These are phyloP conservation scores for Macrotis lagotis DNA, from an alignment of 2,113 vertebrate genomes.

Conservation along the genomic window DNA sequence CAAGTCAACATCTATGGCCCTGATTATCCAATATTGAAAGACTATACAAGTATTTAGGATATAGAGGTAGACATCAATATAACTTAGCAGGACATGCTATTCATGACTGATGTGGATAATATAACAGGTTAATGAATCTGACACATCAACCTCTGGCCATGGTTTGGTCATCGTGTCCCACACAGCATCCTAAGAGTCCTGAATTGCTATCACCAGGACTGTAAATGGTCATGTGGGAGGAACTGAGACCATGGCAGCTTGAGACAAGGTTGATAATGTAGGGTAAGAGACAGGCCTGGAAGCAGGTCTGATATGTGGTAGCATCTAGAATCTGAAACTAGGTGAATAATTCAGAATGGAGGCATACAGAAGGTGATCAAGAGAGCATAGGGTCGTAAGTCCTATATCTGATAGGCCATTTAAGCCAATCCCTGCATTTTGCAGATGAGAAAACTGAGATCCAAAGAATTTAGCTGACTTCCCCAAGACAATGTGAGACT, in stretches of 20 bases:
- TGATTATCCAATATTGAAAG: neutral
- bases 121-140: neutral
- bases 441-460: neutral
- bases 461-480: neutral
- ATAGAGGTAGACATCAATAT: neutral
- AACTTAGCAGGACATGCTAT: neutral
- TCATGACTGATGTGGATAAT: neutral
- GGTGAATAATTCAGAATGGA: neutral
- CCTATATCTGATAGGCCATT: too few relatives aligned
- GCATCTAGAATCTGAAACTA: neutral
- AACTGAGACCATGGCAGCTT: too few relatives aligned
- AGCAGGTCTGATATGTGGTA: too few relatives aligned
- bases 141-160: too few relatives aligned
- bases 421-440: neutral
- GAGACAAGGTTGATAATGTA: too few relatives aligned
- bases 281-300: too few relatives aligned
- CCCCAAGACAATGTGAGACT: neutral
- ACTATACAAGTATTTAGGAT: too few relatives aligned
- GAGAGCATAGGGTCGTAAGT: neutral
- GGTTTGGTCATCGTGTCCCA: too few relatives aligned
- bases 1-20: too few relatives aligned
- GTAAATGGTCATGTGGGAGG: too few relatives aligned
- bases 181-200: too few relatives aligned
- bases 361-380: fast-evolving
- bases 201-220: too few relatives aligned